A percentile compares a stretch with the other conserved stretches of the same genome.
Evolutionary conservation across 2,797 vertebrate species (phyloP).

Genomic region (Nannoperca obscura): DNA sequence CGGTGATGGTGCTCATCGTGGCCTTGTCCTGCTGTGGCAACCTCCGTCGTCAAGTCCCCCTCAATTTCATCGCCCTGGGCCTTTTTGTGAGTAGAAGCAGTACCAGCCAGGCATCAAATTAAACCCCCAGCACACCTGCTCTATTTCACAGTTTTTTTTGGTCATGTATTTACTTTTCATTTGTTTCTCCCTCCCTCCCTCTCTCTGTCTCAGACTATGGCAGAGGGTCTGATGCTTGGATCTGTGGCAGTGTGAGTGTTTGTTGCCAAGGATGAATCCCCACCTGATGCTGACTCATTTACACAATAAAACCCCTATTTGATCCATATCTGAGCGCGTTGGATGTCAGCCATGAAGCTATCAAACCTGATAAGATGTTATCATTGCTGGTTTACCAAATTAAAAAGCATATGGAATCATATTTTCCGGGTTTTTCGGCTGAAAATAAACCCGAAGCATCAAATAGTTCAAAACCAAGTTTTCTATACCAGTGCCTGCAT

Average conservation of each 20-base stretch:
- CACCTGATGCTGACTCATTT: conserved; percentile 62
- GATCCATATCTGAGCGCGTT: conserved; percentile 55
- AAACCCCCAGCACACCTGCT: conserved; percentile 62
- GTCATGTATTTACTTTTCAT: conserved; percentile 61
- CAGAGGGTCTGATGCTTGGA: conserved; percentile 88
- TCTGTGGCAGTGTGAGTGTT: conserved; percentile 85
- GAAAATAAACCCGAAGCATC: conserved; percentile 30
- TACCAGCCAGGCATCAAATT: conserved; percentile 73
- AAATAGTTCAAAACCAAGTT: conserved; percentile 37
- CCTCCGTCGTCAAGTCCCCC: conserved; percentile 85
- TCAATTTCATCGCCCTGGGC: conserved; percentile 88
- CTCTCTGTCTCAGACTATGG: conserved; percentile 78
- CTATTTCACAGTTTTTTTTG: conserved; percentile 43
- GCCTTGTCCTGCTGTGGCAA: conserved; percentile 85
- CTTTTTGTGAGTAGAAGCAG: conserved; percentile 89
- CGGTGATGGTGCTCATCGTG: conserved; percentile 77
- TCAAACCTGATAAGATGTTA: conserved; percentile 57
- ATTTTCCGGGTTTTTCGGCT: conserved; percentile 21
- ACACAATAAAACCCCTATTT: conserved; percentile 64
- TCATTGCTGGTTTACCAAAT: conserved; percentile 49
- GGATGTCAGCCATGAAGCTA: conserved; percentile 46
- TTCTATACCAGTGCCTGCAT: background rate
- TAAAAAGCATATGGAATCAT: conserved; percentile 39
- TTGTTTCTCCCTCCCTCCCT: conserved; percentile 31
- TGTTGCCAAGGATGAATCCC: conserved; percentile 46